Percentiles rank a stretch among this genome's conserved stretches.
Conservation (phyloP, 2,797 vertebrate genomes). For the Heteromormyrus szaboi region DNA sequence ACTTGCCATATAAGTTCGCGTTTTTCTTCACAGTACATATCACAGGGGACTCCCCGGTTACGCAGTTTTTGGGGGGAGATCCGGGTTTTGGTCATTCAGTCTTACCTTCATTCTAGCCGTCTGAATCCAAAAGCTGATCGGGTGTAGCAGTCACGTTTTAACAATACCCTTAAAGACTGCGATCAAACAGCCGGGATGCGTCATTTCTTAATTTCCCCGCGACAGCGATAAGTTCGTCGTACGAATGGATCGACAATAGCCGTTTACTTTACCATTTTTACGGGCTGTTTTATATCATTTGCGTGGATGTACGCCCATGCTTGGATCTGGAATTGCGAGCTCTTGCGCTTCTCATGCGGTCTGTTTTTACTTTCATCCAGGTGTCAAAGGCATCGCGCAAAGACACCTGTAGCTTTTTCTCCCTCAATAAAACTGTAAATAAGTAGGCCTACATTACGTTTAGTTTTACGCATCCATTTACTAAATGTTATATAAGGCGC, state of each 20-base stretch:
- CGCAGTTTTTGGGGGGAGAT: neutral
- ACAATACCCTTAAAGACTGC: neutral
- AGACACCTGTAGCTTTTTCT: slow-evolving; percentile 18
- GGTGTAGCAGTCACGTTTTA: neutral
- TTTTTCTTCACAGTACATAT: slow-evolving; percentile 7
- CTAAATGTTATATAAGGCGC: too few species aligned
- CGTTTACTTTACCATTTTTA: neutral
- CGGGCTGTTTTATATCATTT: neutral
- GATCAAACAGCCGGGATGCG: neutral
- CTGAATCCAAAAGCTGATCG: neutral
- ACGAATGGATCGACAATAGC: neutral
- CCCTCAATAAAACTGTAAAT: neutral
- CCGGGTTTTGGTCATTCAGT: neutral
- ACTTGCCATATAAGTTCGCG: slow-evolving; percentile 16
- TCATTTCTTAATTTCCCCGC: neutral
- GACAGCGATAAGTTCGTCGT: neutral
- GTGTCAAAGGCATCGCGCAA: neutral
- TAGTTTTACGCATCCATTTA: neutral
- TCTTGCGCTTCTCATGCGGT: slow-evolving; percentile 23
- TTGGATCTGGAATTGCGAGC: neutral
- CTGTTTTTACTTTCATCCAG: neutral
- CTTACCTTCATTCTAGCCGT: neutral
- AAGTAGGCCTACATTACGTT: neutral
- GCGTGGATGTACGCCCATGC: neutral
- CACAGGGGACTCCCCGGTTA: slow-evolving; percentile 14